phyloP scores from a whole-genome alignment of 2,888 invertebrate species.

The Loripinus fragilis region DNA sequence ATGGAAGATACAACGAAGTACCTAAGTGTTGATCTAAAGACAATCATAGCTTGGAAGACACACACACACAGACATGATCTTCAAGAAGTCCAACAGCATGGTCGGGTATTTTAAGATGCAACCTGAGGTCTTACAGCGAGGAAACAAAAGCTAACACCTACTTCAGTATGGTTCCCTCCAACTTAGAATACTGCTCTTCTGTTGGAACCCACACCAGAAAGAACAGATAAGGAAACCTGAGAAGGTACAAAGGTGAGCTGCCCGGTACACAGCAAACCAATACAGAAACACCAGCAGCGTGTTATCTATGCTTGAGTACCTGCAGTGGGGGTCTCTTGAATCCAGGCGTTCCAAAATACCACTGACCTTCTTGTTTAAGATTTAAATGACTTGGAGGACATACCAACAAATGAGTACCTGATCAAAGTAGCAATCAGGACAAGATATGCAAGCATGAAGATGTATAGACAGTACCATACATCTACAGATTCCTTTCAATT shows the following conservation, averaged over 20 bases:
- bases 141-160: no score
- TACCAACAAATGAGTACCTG: neutral
- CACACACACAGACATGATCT: neutral
- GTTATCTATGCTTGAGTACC: slow-evolving; percentile 1
- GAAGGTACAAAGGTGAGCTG: slow-evolving; percentile 20
- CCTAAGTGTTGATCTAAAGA: neutral
- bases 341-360: neutral
- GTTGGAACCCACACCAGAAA: slow-evolving; percentile 1
- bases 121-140: slow-evolving; percentile 6
- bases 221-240: neutral
- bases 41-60: neutral
- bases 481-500: neutral
- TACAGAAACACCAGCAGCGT: slow-evolving; percentile 30
- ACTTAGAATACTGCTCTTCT: slow-evolving; percentile 10
- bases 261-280: slow-evolving; percentile 10
- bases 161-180: no score
- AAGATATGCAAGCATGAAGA: neutral
- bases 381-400: neutral
- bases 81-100: slow-evolving; percentile 13
- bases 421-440: neutral
- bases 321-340: slow-evolving; percentile 3
- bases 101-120: slow-evolving; percentile 3
- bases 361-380: neutral
- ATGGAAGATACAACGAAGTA: neutral
- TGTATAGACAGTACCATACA: neutral